Percentiles rank a stretch among this genome's conserved stretches.
Conservation (phyloP, 2,888 invertebrate genomes). For the Machimus atricapillus region DNA sequence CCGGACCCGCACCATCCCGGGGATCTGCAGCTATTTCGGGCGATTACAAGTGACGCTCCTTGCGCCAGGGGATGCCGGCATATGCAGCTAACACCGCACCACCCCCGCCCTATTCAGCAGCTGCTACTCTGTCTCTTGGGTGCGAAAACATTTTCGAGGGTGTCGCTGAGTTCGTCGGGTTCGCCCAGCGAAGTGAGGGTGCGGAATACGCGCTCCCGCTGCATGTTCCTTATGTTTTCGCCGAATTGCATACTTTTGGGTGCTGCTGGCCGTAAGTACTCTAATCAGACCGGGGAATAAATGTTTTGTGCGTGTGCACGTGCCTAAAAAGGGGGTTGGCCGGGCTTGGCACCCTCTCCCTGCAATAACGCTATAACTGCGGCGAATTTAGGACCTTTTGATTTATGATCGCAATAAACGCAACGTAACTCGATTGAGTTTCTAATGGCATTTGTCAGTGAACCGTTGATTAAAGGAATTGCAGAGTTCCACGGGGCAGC, state of each 20-base stretch:
- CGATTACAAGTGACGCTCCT: conserved; percentile 43
- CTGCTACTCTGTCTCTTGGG: background rate
- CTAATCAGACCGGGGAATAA: conserved; percentile 46
- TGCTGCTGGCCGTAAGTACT: conserved; percentile 42
- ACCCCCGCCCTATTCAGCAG: background rate
- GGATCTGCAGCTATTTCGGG: conserved; percentile 43
- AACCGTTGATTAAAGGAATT: conserved; percentile 40
- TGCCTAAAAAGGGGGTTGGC: conserved; percentile 33
- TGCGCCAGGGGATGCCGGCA: conserved; percentile 31
- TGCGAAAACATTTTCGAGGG: conserved; percentile 1
- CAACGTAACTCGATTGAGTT: conserved; percentile 47
- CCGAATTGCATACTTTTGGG: conserved; percentile 33
- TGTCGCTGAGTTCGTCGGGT: background rate
- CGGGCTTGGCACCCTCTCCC: background rate
- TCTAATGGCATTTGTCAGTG: conserved; percentile 45
- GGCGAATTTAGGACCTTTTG: conserved; percentile 55
- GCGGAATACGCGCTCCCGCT: background rate
- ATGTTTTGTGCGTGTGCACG: conserved; percentile 48
- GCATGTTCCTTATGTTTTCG: conserved; percentile 16
- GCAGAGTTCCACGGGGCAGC: background rate
- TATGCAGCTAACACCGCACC: conserved; percentile 32
- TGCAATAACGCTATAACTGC: conserved; percentile 47
- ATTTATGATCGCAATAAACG: conserved; percentile 60
- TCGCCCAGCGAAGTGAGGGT: background rate
- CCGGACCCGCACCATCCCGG: background rate